Evolutionary conservation across 1,140 invertebrate genomes (phyloP).

Genomic region (Leucophenga varia): DNA sequence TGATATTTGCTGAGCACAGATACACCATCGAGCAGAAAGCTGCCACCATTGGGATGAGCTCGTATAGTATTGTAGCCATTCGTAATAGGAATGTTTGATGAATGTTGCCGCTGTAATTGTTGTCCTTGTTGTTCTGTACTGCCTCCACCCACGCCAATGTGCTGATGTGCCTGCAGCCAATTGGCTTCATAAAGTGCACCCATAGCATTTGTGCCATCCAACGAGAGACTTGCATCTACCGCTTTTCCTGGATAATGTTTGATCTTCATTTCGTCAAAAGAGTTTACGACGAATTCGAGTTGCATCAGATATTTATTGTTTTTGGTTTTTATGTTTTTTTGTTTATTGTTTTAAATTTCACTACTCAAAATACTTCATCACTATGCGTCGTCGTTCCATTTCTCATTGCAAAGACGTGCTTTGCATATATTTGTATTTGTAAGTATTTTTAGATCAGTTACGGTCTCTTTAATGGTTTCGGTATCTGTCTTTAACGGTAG

Average conservation of each 20-base stretch:
- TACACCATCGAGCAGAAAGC: slow-evolving; percentile 57
- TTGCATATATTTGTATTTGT: too few relatives aligned
- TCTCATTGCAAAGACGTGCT: too few relatives aligned
- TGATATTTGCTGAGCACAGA: slow-evolving; percentile 64
- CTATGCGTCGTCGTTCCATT: too few relatives aligned
- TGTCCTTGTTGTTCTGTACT: neutral
- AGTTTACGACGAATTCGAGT: too few relatives aligned
- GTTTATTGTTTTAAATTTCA: neutral
- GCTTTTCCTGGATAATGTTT: slow-evolving; percentile 79
- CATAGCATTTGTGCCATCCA: slow-evolving; percentile 67
- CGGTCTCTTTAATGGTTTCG: too few relatives aligned
- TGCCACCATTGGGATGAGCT: slow-evolving; percentile 32
- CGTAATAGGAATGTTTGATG: slow-evolving; percentile 24
- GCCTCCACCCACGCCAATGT: slow-evolving; percentile 9
- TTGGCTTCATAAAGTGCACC: slow-evolving; percentile 80
- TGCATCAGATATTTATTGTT: too few relatives aligned
- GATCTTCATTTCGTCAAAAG: slow-evolving; percentile 84
- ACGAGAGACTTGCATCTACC: slow-evolving; percentile 62
- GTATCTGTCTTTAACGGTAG: too few relatives aligned
- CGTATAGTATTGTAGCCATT: slow-evolving; percentile 6
- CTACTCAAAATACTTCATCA: too few relatives aligned
- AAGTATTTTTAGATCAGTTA: too few relatives aligned
- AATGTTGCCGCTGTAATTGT: neutral
- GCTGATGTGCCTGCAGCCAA: slow-evolving; percentile 68
- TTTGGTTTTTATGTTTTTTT: neutral